These are phyloP conservation scores for Esox lucius DNA, from an alignment of 2,797 vertebrate species.

Conservation along the genomic window DNA sequence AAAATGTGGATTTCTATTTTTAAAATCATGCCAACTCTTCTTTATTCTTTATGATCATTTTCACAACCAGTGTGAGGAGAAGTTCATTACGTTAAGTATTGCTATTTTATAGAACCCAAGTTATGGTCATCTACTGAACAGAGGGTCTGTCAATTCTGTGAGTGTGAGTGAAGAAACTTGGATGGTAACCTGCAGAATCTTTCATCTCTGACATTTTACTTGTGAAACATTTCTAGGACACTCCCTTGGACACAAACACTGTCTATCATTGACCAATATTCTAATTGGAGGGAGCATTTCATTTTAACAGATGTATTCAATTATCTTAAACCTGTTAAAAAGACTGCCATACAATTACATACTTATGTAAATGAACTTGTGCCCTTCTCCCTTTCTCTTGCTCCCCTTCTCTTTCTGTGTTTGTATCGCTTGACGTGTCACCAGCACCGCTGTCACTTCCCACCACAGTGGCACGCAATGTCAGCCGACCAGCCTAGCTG, in stretches of 20 bases:
- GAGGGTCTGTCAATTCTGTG: neutral
- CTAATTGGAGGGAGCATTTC: neutral
- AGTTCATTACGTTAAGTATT: neutral
- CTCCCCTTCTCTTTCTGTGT: neutral
- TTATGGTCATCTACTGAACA: neutral
- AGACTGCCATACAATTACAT: neutral
- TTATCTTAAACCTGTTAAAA: neutral
- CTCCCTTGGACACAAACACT: neutral
- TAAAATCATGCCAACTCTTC: neutral
- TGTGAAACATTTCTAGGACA: neutral
- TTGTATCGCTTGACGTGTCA: neutral
- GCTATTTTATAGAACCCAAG: neutral
- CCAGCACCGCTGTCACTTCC: slow-evolving; percentile 1
- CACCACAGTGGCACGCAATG: slow-evolving; percentile 4
- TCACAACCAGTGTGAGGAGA: neutral
- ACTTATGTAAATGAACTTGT: neutral
- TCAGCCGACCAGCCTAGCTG: slow-evolving; percentile 21
- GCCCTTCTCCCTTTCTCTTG: too few species aligned
- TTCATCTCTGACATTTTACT: neutral
- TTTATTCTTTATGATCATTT: neutral
- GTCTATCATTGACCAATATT: neutral
- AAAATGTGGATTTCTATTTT: neutral
- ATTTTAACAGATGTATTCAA: neutral
- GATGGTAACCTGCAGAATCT: neutral
- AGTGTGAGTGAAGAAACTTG: neutral